Percentiles rank a stretch among this genome's conserved stretches.
Conservation (phyloP, 2,113 vertebrate genomes). For the Archilochus colubris region DNA sequence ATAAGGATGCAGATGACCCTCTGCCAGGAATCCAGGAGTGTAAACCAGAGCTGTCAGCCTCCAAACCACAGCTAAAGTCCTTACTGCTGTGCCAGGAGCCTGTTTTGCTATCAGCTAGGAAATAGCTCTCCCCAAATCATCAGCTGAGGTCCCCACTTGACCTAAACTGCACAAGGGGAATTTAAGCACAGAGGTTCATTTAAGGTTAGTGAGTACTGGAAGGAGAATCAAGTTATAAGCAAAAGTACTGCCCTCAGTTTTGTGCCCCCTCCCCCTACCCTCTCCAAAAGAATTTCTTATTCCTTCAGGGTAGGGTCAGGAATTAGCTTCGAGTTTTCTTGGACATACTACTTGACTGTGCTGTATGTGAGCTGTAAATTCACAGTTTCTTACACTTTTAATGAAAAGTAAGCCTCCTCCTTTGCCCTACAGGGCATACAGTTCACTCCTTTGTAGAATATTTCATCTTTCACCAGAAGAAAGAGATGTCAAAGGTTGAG, state of each 20-base stretch:
- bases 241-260: neutral
- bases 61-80: neutral
- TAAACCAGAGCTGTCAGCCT: neutral
- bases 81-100: neutral
- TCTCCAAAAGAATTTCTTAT: neutral
- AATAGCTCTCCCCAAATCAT: neutral
- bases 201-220: neutral
- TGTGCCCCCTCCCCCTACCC: no score
- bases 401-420: neutral
- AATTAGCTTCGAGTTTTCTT: neutral
- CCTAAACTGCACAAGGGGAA: neutral
- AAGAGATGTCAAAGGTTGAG: neutral
- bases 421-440: neutral
- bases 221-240: neutral
- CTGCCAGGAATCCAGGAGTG: rapidly evolving
- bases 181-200: neutral
- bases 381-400: neutral
- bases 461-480: conserved; percentile 24
- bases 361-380: neutral
- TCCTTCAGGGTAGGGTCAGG: neutral
- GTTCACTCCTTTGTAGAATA: neutral
- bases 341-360: neutral
- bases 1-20: neutral
- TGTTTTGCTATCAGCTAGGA: neutral
- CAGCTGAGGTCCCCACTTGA: neutral